phyloP scores from a whole-genome alignment of 2,113 vertebrate genomes.

The Cichladusa arquata region DNA sequence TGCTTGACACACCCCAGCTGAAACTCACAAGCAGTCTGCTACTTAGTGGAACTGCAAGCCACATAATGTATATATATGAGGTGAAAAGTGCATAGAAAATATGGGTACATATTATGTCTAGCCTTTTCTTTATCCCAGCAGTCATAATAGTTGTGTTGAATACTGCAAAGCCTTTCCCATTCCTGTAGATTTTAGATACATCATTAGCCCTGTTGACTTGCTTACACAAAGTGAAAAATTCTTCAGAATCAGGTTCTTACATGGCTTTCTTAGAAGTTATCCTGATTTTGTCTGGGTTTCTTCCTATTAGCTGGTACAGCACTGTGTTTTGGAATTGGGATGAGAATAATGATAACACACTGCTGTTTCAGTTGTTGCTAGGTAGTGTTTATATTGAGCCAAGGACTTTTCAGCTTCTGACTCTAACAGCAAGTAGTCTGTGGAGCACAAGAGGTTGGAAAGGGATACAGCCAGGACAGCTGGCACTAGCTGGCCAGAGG shows the following conservation, averaged over 20 bases:
- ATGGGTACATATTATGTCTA: not conserved
- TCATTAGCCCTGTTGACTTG: not conserved
- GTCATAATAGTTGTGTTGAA: not conserved
- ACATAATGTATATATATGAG: not conserved
- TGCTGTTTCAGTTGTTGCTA: not conserved
- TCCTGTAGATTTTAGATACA: not conserved
- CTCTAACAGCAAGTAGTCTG: not conserved
- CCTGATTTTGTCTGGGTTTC: not conserved
- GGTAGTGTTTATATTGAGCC: not conserved
- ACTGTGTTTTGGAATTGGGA: not conserved
- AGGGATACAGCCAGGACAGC: not conserved
- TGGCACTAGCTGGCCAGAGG: not conserved
- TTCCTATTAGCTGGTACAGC: not conserved
- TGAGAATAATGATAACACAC: not conserved
- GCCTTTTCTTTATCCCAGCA: not conserved
- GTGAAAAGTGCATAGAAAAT: not conserved
- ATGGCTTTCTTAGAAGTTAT: not conserved
- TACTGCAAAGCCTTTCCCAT: not conserved
- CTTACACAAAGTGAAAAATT: not conserved
- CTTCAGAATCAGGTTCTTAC: not conserved
- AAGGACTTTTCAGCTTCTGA: not conserved
- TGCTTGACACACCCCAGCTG: not conserved
- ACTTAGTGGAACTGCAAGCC: not conserved
- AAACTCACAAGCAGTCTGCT: not conserved
- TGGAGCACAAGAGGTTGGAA: not conserved